Percentiles rank a stretch among this genome's conserved stretches.
phyloP scores from a whole-genome alignment of 2,888 invertebrate genomes.

The Argyresthia goedartella region DNA sequence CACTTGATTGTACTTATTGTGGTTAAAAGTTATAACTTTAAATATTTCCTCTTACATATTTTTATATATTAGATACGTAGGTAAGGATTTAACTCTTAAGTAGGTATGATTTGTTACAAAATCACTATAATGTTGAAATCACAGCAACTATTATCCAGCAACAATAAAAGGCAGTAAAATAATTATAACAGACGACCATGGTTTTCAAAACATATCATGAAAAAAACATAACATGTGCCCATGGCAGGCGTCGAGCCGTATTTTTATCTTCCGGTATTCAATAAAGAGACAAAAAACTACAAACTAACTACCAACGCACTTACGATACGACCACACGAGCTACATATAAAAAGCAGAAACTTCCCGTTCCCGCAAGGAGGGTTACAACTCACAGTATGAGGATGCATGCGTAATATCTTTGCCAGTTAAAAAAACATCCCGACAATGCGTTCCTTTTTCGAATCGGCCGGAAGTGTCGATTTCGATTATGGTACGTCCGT shows the following conservation, averaged over 20 bases:
- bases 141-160: too few relatives aligned
- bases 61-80: too few relatives aligned
- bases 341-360: conserved; percentile 4
- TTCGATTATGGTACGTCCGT: conserved; percentile 38
- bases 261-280: background rate
- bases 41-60: too few relatives aligned
- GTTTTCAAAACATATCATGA: background rate
- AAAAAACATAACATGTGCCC: background rate
- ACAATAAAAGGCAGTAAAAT: too few relatives aligned
- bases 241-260: background rate
- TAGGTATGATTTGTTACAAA: too few relatives aligned
- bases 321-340: background rate
- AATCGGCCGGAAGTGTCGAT: conserved; percentile 39
- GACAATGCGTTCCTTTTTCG: conserved; percentile 32
- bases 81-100: too few relatives aligned
- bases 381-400: conserved; percentile 2
- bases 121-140: too few relatives aligned
- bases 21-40: too few relatives aligned
- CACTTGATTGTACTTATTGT: too few relatives aligned
- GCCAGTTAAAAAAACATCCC: conserved; percentile 21
- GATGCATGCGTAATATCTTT: conserved; percentile 10
- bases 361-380: background rate
- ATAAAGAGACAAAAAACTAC: background rate
- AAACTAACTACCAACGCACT: background rate
- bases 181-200: too few relatives aligned